A percentile compares a stretch with the other conserved stretches of the same genome.
Conservation (phyloP, 2,113 vertebrate genomes). For the Oncorhynchus gorbuscha region DNA sequence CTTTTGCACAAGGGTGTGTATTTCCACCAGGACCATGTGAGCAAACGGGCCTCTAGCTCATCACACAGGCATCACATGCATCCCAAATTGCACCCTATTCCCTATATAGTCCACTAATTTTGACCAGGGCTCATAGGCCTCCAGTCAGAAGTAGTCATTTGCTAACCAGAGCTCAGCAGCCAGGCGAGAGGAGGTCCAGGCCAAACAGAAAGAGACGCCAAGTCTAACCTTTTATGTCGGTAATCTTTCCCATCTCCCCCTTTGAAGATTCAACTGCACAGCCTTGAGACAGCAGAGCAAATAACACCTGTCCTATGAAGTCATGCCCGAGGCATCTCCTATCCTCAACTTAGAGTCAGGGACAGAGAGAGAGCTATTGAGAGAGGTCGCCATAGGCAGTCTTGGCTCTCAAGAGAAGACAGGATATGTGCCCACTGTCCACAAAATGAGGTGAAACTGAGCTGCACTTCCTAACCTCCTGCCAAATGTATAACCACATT, state of each 20-base stretch:
- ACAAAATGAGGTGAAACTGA: too few relatives aligned
- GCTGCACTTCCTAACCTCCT: too few relatives aligned
- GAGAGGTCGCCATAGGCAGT: too few relatives aligned
- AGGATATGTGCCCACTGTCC: too few relatives aligned
- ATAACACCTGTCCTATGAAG: conserved; percentile 55
- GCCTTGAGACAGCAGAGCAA: conserved; percentile 30
- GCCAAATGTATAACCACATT: too few relatives aligned
- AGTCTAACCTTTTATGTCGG: conserved; percentile 12
- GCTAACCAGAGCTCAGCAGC: neutral
- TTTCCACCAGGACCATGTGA: conserved; percentile 25
- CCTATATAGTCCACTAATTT: too few relatives aligned
- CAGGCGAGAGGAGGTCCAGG: neutral
- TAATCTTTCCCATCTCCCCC: conserved; percentile 23
- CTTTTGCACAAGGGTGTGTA: conserved; percentile 10
- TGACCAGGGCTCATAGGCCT: too few relatives aligned
- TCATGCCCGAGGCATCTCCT: conserved; percentile 45
- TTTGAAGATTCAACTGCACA: conserved; percentile 41
- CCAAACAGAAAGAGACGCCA: conserved; percentile 12
- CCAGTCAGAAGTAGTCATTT: neutral
- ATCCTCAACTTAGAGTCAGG: neutral
- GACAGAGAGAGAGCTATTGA: neutral
- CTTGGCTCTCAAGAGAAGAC: too few relatives aligned
- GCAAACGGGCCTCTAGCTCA: conserved; percentile 7
- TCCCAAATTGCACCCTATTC: too few relatives aligned
- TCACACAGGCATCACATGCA: too few relatives aligned